A percentile compares a stretch with the other conserved stretches of the same genome.
Conservation (phyloP, 2,888 invertebrate species). For the Apodemia arnacis region DNA sequence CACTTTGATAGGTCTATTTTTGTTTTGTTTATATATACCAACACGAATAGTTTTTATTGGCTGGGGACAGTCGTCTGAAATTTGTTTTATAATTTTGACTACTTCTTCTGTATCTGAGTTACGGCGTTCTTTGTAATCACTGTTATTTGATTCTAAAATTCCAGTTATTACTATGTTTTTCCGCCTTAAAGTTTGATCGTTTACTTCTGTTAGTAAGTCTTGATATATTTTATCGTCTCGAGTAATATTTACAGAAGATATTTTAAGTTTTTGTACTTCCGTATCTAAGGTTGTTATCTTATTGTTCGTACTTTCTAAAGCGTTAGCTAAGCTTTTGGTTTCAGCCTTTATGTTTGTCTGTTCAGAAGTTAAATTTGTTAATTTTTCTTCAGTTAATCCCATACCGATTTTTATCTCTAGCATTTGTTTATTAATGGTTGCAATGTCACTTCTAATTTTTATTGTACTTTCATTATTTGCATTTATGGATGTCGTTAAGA, state of each 20-base stretch:
- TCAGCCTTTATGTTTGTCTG: not conserved
- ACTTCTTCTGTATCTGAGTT: not conserved
- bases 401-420: not conserved
- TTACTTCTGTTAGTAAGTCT: not conserved
- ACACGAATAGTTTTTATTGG: slow-evolving; percentile 14
- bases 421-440: not conserved
- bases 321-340: not conserved
- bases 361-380: not conserved
- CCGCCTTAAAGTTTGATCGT: not conserved
- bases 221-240: not conserved
- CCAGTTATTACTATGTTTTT: slow-evolving; percentile 18
- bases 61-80: not conserved
- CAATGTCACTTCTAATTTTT: not conserved
- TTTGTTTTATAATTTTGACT: not conserved
- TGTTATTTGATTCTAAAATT: not conserved
- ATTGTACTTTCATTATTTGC: not conserved
- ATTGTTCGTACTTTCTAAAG: not conserved
- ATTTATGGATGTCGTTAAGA: not conserved
- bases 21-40: slow-evolving; percentile 7
- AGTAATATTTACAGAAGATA: not conserved
- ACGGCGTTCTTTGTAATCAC: not conserved
- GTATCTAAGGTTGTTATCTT: not conserved
- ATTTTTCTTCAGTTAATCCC: not conserved
- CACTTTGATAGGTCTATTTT: not conserved
- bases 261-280: not conserved